Percentiles rank a stretch among this genome's conserved stretches.
Evolutionary conservation across 2,797 vertebrate genomes (phyloP).

Genomic region (Peromyscus nudipes): DNA sequence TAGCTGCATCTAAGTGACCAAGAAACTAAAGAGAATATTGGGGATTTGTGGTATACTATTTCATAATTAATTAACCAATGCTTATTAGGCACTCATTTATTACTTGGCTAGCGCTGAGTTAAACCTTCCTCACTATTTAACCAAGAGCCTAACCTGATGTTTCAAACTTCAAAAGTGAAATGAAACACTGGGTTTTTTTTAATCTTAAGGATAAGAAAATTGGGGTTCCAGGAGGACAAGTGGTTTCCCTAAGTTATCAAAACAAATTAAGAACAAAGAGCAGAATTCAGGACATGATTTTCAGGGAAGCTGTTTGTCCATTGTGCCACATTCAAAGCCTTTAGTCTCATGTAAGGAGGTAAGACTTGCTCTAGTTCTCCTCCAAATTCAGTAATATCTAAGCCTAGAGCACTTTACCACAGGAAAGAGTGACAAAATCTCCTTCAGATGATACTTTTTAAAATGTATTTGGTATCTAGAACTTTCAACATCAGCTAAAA

Average conservation of each 20-base stretch:
- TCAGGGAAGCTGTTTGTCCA: background rate
- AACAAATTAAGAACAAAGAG: slow-evolving; percentile 32
- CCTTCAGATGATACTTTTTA: background rate
- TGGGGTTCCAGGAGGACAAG: background rate
- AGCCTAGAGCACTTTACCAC: slow-evolving; percentile 13
- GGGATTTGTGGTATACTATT: background rate
- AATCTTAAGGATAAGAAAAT: slow-evolving; percentile 39
- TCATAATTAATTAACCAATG: slow-evolving; percentile 32
- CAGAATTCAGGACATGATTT: background rate
- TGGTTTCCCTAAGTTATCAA: slow-evolving; percentile 29
- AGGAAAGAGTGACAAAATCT: background rate
- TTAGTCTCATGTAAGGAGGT: slow-evolving; percentile 2
- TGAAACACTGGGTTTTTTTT: background rate
- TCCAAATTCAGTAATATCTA: background rate
- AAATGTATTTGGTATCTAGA: slow-evolving; percentile 30
- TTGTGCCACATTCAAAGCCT: slow-evolving; percentile 9
- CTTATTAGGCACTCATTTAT: background rate
- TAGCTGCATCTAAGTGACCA: background rate
- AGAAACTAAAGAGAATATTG: slow-evolving; percentile 2
- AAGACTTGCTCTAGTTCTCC: background rate
- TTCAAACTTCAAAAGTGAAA: slow-evolving; percentile 42
- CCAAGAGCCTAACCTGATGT: background rate
- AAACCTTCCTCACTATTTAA: slow-evolving; percentile 34
- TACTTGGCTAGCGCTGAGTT: background rate
- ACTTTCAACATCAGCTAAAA: slow-evolving; percentile 42